phyloP scores from a whole-genome alignment of 2,888 invertebrate species.

The Leptinotarsa tumamoca region DNA sequence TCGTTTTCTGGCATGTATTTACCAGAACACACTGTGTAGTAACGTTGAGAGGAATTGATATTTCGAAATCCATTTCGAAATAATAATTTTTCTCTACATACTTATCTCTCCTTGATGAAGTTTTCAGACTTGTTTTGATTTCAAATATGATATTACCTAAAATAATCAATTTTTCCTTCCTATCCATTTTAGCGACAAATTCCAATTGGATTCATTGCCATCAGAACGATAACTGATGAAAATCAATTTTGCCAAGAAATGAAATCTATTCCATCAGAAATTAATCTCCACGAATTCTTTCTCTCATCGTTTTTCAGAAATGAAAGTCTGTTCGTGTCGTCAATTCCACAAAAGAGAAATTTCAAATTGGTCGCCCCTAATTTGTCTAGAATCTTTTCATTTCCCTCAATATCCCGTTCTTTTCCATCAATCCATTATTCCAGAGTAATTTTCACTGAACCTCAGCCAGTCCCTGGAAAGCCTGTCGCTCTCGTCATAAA shows the following conservation, averaged over 20 bases:
- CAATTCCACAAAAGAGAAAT: slow-evolving; percentile 25
- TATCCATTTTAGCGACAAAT: no score
- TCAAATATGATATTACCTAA: no score
- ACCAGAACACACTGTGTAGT: no score
- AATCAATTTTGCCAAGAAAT: background rate
- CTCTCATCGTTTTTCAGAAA: background rate
- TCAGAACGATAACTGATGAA: background rate
- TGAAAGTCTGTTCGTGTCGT: background rate
- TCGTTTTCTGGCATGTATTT: no score
- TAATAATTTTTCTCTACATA: no score
- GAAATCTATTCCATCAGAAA: background rate
- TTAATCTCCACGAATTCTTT: slow-evolving; percentile 13
- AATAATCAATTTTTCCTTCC: no score
- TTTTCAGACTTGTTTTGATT: no score
- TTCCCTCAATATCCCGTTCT: slow-evolving; percentile 6
- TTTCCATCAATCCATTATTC: slow-evolving; percentile 19
- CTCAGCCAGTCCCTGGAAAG: slow-evolving; percentile 25
- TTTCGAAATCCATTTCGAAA: no score
- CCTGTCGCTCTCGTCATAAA: slow-evolving; percentile 30
- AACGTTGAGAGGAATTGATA: no score
- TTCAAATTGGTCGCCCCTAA: slow-evolving; percentile 31
- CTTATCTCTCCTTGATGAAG: no score
- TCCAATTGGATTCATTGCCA: background rate
- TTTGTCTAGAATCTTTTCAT: slow-evolving; percentile 28
- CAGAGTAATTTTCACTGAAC: slow-evolving; percentile 15